These are phyloP conservation scores for Lycaena phlaeas DNA, from an alignment of 2,888 invertebrate species.

Conservation along the genomic window DNA sequence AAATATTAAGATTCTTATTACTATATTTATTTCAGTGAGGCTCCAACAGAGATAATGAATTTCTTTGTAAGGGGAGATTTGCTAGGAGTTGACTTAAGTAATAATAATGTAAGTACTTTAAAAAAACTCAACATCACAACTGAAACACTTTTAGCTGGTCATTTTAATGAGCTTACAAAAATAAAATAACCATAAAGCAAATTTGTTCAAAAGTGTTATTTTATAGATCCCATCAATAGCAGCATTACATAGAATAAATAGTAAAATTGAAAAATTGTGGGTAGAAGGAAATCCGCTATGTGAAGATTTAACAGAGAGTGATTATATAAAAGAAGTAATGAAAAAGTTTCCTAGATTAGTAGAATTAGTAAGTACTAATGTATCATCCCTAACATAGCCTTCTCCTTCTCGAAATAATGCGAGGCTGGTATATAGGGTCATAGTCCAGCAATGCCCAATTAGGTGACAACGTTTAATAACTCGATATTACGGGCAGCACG, in stretches of 20 bases:
- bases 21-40: constrained; percentile 52
- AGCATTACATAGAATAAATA: constrained; percentile 45
- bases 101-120: constrained; percentile 47
- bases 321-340: constrained; percentile 43
- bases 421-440: too few relatives aligned
- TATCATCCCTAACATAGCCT: too few relatives aligned
- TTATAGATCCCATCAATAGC: constrained; percentile 41
- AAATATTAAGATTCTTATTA: too few relatives aligned
- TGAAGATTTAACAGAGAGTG: constrained; percentile 34
- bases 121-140: too few relatives aligned
- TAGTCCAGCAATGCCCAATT: too few relatives aligned
- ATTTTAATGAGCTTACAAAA: too few relatives aligned
- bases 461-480: too few relatives aligned
- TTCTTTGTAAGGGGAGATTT: constrained; percentile 59
- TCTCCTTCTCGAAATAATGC: too few relatives aligned
- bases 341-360: constrained; percentile 50
- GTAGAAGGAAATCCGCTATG: constrained; percentile 61
- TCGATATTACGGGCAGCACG: too few relatives aligned
- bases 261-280: constrained; percentile 58
- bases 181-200: too few relatives aligned
- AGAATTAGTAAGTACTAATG: constrained; percentile 41
- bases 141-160: too few relatives aligned
- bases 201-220: constrained; percentile 9
- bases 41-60: constrained; percentile 53
- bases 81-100: constrained; percentile 45